Evolutionary conservation across 2,113 vertebrate genomes (phyloP).

Genomic region (Microtus oregoni): DNA sequence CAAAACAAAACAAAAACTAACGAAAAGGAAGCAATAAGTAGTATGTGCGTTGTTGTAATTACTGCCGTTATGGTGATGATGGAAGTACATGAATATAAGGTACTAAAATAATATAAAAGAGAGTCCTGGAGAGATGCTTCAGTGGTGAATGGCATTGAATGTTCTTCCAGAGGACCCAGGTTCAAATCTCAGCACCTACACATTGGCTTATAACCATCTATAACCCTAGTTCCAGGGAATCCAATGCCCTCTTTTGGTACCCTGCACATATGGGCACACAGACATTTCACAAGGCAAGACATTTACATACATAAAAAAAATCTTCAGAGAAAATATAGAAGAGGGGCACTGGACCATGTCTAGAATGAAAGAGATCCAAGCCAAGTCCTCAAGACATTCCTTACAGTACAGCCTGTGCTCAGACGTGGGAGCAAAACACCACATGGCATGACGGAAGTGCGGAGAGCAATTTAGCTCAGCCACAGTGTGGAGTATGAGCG

Average conservation of each 20-base stretch:
- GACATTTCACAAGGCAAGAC: not conserved
- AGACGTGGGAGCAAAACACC: slow-evolving; percentile 27
- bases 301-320: not conserved
- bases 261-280: not conserved
- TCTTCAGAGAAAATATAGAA: not conserved
- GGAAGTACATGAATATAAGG: slow-evolving; percentile 43
- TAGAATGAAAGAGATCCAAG: slow-evolving; percentile 5
- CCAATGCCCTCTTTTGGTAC: not conserved
- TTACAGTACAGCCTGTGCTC: not conserved
- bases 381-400: not conserved
- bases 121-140: not conserved
- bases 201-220: not conserved
- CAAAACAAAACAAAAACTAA: not conserved
- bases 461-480: not conserved
- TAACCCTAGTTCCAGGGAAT: not conserved
- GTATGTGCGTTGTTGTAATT: not conserved
- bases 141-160: not conserved
- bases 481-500: not conserved
- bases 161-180: not conserved
- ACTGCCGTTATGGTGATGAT: not conserved
- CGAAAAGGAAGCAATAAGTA: not conserved
- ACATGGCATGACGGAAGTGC: slow-evolving; percentile 13
- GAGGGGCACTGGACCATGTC: not conserved
- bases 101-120: not conserved
- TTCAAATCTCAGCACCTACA: not conserved